Evolutionary conservation across 2,888 invertebrate species (phyloP).

Genomic region (Adineta ricciae): DNA sequence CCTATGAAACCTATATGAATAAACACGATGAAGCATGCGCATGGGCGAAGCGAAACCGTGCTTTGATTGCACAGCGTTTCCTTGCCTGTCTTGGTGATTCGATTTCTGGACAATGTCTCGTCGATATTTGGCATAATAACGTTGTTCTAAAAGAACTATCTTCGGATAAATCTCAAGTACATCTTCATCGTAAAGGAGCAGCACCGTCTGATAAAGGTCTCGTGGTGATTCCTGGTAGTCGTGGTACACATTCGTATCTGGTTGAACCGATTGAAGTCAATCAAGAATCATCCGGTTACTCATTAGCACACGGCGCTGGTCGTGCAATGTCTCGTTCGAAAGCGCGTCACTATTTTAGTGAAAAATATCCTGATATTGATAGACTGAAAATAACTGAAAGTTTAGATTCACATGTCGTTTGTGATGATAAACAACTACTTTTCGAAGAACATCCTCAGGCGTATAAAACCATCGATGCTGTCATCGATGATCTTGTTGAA

Average conservation of each 20-base stretch:
- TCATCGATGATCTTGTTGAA: slow-evolving; percentile 13
- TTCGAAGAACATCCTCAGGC: slow-evolving; percentile 2
- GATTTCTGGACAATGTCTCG: background rate
- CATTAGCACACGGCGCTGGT: background rate
- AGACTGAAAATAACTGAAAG: background rate
- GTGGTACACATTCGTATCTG: slow-evolving; percentile 17
- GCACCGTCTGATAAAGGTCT: background rate
- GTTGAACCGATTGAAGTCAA: background rate
- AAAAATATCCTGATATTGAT: background rate
- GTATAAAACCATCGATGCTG: background rate
- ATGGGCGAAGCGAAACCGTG: background rate
- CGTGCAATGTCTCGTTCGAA: background rate
- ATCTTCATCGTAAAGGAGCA: slow-evolving; percentile 18
- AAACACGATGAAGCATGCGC: background rate
- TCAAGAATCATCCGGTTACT: slow-evolving; percentile 4
- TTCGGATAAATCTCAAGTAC: background rate
- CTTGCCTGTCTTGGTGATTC: background rate
- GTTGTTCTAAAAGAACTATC: background rate
- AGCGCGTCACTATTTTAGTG: background rate
- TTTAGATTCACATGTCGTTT: background rate
- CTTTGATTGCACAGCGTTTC: background rate
- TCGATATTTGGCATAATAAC: slow-evolving; percentile 21
- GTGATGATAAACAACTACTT: slow-evolving; percentile 5
- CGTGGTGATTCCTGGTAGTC: slow-evolving; percentile 4
- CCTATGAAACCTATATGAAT: background rate